Evolutionary conservation across 2,113 vertebrate genomes (phyloP).

Genomic region (Mastomys natalensis): DNA sequence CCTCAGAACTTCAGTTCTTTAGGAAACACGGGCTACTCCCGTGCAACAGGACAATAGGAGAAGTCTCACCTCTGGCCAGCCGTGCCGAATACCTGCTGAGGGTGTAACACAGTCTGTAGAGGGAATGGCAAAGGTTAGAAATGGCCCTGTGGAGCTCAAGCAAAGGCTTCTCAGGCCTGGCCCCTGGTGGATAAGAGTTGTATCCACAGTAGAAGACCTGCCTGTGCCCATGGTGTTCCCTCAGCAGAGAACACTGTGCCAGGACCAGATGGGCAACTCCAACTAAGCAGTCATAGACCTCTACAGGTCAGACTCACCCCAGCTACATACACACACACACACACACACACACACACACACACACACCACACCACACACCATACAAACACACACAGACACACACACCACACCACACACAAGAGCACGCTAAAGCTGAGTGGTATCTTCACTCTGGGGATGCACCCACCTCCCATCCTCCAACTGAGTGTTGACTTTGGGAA

Average conservation of each 20-base stretch:
- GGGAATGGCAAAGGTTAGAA: not conserved
- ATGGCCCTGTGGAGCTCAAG: not conserved
- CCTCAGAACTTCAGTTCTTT: not conserved
- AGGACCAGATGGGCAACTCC: fast-evolving
- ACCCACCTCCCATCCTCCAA: fast-evolving
- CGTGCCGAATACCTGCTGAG: fast-evolving
- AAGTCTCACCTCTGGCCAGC: no score
- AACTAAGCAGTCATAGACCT: fast-evolving
- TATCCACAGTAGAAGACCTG: fast-evolving
- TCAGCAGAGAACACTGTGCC: not conserved
- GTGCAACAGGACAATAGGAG: no score
- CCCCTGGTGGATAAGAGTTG: not conserved
- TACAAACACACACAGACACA: not conserved
- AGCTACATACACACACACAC: not conserved
- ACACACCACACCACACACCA: no score
- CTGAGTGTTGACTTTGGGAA: fast-evolving
- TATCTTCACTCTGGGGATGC: fast-evolving
- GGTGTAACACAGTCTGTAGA: not conserved
- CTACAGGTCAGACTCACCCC: not conserved
- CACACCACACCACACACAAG: no score
- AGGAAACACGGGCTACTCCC: not conserved
- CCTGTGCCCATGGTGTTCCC: not conserved
- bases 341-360: not conserved
- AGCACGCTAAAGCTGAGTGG: no score
- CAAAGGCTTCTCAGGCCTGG: not conserved